Evolutionary conservation across 2,888 invertebrate genomes (phyloP), one percentile per base, ranked within the genome.

Genomic region (Salticus scenicus): DNA sequence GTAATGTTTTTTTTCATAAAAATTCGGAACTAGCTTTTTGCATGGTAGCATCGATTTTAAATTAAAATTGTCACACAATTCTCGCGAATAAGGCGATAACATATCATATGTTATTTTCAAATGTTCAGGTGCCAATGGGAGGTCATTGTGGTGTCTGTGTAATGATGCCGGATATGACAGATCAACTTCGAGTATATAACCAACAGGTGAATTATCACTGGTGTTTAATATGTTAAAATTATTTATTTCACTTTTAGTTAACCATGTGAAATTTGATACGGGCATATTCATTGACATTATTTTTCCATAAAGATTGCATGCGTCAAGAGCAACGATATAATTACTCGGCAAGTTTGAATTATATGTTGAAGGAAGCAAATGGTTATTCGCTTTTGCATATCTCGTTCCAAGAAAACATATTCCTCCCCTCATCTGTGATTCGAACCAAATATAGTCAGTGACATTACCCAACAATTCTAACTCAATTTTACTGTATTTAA

Each of bases 401-500:
- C 74, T 5, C 33, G 10, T 24, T 1, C 74, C 74, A 1, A 74
- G 8, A 63, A 20, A 63, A 17, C 33, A 33, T 33, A 74, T 51
- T 4, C 74, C 74, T 12, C 74, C 74, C 20, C 74, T 30, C n/a
- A 74, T 63, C 24, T 17, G 14, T 5, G n/a, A n/a, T 33, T 74
- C 74, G 0, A 74, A 1, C 63, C 74, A 74, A 24, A 37, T 31
- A 20, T 63, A 74, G 0, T 33, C 20, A 7, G 30, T 63, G 20
- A 31, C 20, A 14, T 57, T 24, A 0, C 30, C 33, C 2, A 74
- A 37, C 4, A 74, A 24, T n/a, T 74, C 33, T 12, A 74, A 24
- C 33, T 74, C 63, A 12, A 63, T 31, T 74, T 74, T 57, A 7
- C 31, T 74, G 17, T 63, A 74, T 33, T 63, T 63, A 12, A 74